phyloP scores from a whole-genome alignment of 2,113 vertebrate genomes.

The Pterocles burchelli region DNA sequence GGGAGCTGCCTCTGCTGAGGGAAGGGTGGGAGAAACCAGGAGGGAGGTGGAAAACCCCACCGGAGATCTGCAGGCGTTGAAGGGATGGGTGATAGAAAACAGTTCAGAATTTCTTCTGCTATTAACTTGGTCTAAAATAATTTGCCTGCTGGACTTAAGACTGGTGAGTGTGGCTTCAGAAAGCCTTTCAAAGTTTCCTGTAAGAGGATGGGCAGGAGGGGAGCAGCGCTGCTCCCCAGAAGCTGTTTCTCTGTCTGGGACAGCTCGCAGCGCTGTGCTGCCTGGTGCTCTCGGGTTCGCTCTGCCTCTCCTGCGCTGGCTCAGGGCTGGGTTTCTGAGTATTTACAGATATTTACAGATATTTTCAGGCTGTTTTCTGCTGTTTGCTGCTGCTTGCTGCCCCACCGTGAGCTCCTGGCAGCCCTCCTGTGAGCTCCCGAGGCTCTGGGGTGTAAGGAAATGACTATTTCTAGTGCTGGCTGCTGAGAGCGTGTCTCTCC shows the following conservation, averaged over 20 bases:
- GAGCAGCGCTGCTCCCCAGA: background rate
- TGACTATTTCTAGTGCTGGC: background rate
- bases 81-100: background rate
- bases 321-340: too few relatives aligned
- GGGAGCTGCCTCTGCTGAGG: background rate
- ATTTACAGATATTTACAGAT: too few relatives aligned
- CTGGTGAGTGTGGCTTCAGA: background rate
- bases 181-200: background rate
- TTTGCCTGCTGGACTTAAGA: background rate
- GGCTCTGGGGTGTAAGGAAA: background rate
- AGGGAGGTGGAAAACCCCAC: background rate
- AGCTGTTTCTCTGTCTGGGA: rapidly evolving
- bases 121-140: background rate
- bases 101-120: background rate
- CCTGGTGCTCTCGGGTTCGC: too few relatives aligned
- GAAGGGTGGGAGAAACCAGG: rapidly evolving
- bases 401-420: background rate
- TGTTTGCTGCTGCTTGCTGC: background rate
- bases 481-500: background rate
- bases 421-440: rapidly evolving
- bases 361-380: background rate
- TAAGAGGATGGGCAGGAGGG: rapidly evolving
- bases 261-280: too few relatives aligned
- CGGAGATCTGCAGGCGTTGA: background rate
- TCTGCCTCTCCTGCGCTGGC: too few relatives aligned